These are phyloP conservation scores for Metopia argyrocephala DNA, from an alignment of 2,888 invertebrate species.

Conservation along the genomic window DNA sequence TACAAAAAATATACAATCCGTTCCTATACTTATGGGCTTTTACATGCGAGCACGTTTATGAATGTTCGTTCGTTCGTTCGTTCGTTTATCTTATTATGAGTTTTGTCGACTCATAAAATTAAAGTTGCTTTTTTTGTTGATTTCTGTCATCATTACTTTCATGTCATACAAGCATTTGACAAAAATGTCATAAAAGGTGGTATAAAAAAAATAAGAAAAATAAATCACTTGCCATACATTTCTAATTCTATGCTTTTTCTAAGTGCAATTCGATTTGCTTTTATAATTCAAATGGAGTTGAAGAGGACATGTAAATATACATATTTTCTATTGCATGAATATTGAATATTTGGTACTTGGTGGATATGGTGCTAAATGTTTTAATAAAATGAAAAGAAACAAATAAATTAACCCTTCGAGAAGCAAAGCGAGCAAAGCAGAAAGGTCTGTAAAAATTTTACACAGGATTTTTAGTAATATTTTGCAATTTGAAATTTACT, in stretches of 20 bases:
- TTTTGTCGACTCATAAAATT: conserved; percentile 33
- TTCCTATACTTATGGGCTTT: background rate
- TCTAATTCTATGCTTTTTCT: background rate
- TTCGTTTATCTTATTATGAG: conserved; percentile 1
- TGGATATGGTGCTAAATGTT: too few relatives aligned
- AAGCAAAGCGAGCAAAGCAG: too few relatives aligned
- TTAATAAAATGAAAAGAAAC: too few relatives aligned
- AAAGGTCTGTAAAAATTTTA: too few relatives aligned
- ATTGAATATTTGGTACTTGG: too few relatives aligned
- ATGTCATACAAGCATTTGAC: conserved; percentile 61
- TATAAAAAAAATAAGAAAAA: conserved; percentile 13
- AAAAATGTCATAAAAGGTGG: conserved; percentile 53
- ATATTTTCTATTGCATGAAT: too few relatives aligned
- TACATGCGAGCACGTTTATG: background rate
- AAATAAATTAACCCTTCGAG: too few relatives aligned
- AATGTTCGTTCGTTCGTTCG: background rate
- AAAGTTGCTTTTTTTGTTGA: background rate
- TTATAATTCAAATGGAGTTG: background rate
- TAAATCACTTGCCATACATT: conserved; percentile 40
- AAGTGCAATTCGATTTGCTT: background rate
- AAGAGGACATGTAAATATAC: too few relatives aligned
- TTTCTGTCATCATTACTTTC: conserved; percentile 32
- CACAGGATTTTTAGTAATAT: too few relatives aligned
- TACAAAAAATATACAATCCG: background rate
- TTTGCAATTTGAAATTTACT: too few relatives aligned